Evolutionary conservation across 2,113 vertebrate genomes (phyloP), one percentile per base, ranked within the genome.

Genomic region (Epinephelus moara): DNA sequence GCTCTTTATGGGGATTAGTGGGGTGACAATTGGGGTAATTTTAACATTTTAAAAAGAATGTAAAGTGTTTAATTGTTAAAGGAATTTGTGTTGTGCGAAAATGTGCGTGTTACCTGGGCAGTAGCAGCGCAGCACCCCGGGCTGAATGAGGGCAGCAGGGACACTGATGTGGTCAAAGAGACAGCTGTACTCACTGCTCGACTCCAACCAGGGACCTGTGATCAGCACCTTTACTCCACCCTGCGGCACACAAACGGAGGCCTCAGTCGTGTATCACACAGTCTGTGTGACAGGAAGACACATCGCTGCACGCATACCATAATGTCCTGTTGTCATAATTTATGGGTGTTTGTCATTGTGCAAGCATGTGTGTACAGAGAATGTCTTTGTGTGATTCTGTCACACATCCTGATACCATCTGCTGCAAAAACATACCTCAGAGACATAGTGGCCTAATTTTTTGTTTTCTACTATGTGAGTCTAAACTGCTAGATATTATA

Each of bases 121-220:
- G 95, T 99, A 99, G 93, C 98, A 99, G 90, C 98, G 97, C 88
- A 99, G 96, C 78, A 99, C 98, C 49, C 98, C 98, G 0, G 98
- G 98, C 95, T 99, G 98, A 82, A 99, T 99, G 88, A 99, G 95
- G 69, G 98, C 98, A 52, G 98, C 98, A 37, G 98, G 98, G 93
- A 99, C 98, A 73, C 97, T 99, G 95, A 98, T 97, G 96, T 98
- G 98, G 95, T 99, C 98, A 75, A 99, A 99, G 91, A 99, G 96
- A 92, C 98, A 99, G 94, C 96, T 98, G 95, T 99, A 99, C 92
- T 98, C 97, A 92, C 96, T 98, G 96, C 96, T 97, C 82, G 97
- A 96, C 95, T 99, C 98, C 86, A 99, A 96, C 98, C 98, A 99
- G 0, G 98, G 98, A 69, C 98, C 98, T 45, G 98, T 99, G 93